phyloP scores from a whole-genome alignment of 2,888 invertebrate species.

The Amphipyra tragopoginis region DNA sequence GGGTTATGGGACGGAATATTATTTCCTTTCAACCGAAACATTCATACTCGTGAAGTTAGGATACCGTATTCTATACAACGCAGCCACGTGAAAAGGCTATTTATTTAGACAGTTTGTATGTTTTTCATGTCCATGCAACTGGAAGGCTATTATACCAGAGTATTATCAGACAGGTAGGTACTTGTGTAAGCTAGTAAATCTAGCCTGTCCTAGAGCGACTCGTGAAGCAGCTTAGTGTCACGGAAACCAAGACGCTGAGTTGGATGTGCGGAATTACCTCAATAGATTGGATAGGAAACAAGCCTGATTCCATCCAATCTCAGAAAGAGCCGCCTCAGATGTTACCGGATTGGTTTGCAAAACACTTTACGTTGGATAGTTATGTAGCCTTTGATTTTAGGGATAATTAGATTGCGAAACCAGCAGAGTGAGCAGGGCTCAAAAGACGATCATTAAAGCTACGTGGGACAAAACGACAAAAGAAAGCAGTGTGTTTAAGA shows the following conservation, averaged over 20 bases:
- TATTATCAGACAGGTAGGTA: not conserved
- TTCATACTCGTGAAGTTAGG: constrained; percentile 2
- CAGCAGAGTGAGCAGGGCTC: not conserved
- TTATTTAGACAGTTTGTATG: not conserved
- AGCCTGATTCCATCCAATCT: no score
- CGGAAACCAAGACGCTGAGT: not conserved
- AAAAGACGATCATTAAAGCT: not conserved
- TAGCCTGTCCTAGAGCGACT: not conserved
- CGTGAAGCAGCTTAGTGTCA: constrained; percentile 8
- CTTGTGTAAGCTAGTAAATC: not conserved
- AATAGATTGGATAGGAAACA: not conserved
- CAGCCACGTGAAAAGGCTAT: not conserved
- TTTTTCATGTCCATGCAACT: no score
- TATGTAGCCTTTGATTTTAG: no score
- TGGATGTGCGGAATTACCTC: constrained; percentile 1
- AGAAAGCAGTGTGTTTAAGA: no score
- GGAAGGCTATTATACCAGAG: not conserved
- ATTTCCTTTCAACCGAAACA: constrained; percentile 33
- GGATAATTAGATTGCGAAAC: no score
- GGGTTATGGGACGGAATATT: constrained; percentile 35
- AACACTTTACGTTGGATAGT: not conserved
- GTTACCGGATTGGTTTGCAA: no score
- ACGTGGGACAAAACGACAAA: no score
- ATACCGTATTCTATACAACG: not conserved
- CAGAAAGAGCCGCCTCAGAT: no score